These are phyloP conservation scores for Eupeodes luniger DNA, from an alignment of 2,888 invertebrate species.

Conservation along the genomic window DNA sequence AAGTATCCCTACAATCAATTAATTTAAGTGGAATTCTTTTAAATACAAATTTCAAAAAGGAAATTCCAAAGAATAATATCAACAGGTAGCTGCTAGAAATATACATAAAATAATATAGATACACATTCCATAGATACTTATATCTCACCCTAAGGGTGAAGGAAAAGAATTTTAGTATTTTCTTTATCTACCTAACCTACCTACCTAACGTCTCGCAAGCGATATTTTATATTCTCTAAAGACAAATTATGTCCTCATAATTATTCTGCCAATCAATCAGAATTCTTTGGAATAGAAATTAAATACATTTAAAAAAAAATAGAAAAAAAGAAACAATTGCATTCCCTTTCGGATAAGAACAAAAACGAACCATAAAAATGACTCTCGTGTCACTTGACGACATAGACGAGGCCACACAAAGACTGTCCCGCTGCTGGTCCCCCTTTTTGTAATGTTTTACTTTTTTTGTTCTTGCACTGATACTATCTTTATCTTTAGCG, in stretches of 20 bases:
- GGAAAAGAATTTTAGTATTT: not conserved
- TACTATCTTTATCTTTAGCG: constrained; percentile 62
- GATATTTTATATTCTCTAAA: constrained; percentile 40
- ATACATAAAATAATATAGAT: not conserved
- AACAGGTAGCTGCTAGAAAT: not conserved
- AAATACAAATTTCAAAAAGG: constrained; percentile 4
- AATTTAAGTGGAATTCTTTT: constrained; percentile 48
- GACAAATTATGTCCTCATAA: constrained; percentile 62
- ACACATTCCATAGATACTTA: constrained; percentile 24
- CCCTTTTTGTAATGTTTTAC: not conserved
- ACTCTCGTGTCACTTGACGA: constrained; percentile 39
- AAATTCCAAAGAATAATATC: constrained; percentile 12
- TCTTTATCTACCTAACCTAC: no score
- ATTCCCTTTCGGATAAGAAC: not conserved
- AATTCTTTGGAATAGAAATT: constrained; percentile 7
- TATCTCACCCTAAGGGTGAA: constrained; percentile 19
- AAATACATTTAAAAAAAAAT: not conserved
- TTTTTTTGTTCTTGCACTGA: not conserved
- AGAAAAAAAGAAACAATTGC: constrained; percentile 7
- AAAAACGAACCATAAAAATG: constrained; percentile 20
- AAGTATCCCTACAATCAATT: constrained; percentile 66
- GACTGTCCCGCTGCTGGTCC: not conserved
- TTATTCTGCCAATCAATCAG: constrained; percentile 71
- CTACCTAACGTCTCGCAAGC: constrained; percentile 2
- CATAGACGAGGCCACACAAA: constrained; percentile 52